Evolutionary conservation across 2,888 invertebrate species (phyloP).

Genomic region (Cosmorhoe ocellata): DNA sequence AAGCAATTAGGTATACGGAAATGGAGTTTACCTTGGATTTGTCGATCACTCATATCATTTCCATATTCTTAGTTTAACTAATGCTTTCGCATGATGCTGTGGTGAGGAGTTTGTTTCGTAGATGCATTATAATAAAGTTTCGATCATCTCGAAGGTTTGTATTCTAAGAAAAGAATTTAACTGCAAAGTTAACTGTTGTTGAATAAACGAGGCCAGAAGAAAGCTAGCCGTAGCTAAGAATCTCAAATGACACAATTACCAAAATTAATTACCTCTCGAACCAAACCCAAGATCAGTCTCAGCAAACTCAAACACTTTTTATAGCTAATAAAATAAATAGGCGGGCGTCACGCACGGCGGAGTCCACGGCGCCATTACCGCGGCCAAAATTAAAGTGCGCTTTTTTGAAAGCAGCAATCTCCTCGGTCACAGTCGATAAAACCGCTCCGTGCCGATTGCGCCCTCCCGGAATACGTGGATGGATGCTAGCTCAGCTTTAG

Average conservation of each 20-base stretch:
- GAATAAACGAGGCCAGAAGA: not conserved
- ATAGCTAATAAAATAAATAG: slow-evolving; percentile 77
- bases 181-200: not conserved
- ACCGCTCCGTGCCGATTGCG: slow-evolving; percentile 75
- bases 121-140: no score
- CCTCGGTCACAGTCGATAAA: slow-evolving; percentile 78
- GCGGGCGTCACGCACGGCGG: slow-evolving; percentile 70
- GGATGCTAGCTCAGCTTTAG: slow-evolving; percentile 7
- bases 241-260: slow-evolving; percentile 17
- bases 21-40: no score
- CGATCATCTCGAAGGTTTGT: no score
- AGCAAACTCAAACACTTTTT: slow-evolving; percentile 54
- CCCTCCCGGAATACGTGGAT: slow-evolving; percentile 49
- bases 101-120: no score
- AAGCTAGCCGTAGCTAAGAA: not conserved
- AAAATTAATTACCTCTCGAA: slow-evolving; percentile 27
- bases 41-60: no score
- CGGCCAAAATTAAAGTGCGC: slow-evolving; percentile 76
- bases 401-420: slow-evolving; percentile 74
- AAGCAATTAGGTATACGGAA: no score
- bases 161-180: no score
- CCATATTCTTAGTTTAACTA: no score
- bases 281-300: slow-evolving; percentile 27
- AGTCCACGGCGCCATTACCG: slow-evolving; percentile 48
- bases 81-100: no score